Conservation (phyloP, 2,888 invertebrate species). For the Drosophila mettleri region DNA sequence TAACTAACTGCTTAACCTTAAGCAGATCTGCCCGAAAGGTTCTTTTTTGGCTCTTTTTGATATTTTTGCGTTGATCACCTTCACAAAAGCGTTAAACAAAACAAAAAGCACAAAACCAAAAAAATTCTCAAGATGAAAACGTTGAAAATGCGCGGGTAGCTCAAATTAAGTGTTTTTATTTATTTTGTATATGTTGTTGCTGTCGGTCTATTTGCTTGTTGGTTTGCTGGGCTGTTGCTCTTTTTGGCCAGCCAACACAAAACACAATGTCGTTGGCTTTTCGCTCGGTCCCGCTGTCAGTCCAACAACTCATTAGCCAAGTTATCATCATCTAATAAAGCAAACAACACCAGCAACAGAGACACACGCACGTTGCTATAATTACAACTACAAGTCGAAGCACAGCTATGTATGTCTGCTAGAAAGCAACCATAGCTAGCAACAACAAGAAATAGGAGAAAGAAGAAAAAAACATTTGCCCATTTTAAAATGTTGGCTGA, state of each 20-base stretch:
- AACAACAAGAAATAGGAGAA: conserved; percentile 12
- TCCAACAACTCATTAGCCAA: conserved; percentile 74
- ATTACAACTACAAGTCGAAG: conserved; percentile 2
- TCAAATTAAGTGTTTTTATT: conserved; percentile 39
- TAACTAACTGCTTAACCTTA: conserved; percentile 50
- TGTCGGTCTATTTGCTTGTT: conserved; percentile 14
- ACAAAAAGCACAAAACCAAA: conserved; percentile 21
- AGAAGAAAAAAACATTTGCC: conserved; percentile 50
- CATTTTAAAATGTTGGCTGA: conserved; percentile 65
- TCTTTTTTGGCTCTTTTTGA: conserved; percentile 40
- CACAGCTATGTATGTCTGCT: conserved; percentile 22
- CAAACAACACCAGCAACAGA: conserved; percentile 37
- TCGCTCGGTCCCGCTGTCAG: conserved; percentile 56
- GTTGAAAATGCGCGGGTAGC: conserved; percentile 74
- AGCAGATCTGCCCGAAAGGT: conserved; percentile 39
- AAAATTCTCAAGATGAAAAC: conserved; percentile 62
- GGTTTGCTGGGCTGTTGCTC: conserved; percentile 29
- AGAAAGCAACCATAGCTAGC: conserved; percentile 23
- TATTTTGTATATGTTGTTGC: too few species aligned
- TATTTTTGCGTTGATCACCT: conserved; percentile 63
- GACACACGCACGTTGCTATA: conserved; percentile 40
- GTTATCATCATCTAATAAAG: conserved; percentile 78
- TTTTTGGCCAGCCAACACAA: conserved; percentile 62
- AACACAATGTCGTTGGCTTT: conserved; percentile 63
- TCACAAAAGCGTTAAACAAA: conserved; percentile 49